Evolutionary conservation across 2,888 invertebrate genomes (phyloP).

Genomic region (Drosophila incognita): DNA sequence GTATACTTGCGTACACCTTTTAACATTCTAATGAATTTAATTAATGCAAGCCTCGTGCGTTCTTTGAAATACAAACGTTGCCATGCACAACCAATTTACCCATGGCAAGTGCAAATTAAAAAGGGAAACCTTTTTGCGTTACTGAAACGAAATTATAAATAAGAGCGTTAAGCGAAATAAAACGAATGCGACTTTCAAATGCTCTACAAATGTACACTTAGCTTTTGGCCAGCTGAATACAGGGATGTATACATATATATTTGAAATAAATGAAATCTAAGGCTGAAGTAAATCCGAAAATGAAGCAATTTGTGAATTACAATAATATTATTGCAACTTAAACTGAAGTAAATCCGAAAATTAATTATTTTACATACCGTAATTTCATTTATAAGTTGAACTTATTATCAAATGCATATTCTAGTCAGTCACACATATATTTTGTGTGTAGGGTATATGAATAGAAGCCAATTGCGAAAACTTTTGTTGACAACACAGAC

Average conservation of each 20-base stretch:
- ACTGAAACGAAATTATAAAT: slow-evolving; percentile 51
- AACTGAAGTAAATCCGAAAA: neutral
- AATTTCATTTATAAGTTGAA: neutral
- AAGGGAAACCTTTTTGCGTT: slow-evolving; percentile 35
- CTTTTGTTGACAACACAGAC: slow-evolving; percentile 39
- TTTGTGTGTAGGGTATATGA: slow-evolving; percentile 23
- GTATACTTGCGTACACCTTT: slow-evolving; percentile 44
- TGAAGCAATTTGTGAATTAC: neutral
- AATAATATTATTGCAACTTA: neutral
- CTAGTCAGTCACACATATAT: no score
- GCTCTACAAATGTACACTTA: neutral
- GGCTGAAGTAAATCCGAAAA: neutral
- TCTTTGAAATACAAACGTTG: slow-evolving; percentile 46
- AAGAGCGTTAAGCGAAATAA: slow-evolving; percentile 17
- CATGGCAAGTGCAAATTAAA: slow-evolving; percentile 51
- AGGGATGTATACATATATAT: neutral
- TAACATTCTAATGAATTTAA: slow-evolving; percentile 70
- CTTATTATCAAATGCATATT: neutral
- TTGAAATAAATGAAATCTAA: neutral
- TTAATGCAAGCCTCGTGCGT: slow-evolving; percentile 69
- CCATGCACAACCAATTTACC: slow-evolving; percentile 17
- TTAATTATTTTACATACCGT: neutral
- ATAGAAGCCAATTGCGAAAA: slow-evolving; percentile 35
- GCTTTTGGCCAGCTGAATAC: neutral
- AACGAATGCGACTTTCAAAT: slow-evolving; percentile 8